Conservation (phyloP, 2,797 vertebrate genomes). For the Pampus argenteus region DNA sequence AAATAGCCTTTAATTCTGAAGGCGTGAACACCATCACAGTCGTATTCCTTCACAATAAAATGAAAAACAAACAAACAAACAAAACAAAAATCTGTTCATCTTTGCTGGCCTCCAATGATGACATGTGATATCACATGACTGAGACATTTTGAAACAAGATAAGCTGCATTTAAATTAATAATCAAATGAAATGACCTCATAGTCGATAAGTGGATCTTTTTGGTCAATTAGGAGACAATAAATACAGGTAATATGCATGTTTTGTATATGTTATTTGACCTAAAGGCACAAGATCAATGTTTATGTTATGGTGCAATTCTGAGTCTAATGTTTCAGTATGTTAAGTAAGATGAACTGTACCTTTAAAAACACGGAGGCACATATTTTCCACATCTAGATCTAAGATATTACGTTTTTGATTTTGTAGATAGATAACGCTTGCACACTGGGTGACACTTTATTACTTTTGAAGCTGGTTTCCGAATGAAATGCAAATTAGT, state of each 20-base stretch:
- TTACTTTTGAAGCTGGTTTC: constrained; percentile 1
- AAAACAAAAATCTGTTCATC: no score
- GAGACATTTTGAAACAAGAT: background rate
- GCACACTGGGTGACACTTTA: background rate
- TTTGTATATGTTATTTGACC: background rate
- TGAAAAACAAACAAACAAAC: background rate
- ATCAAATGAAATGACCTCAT: constrained; percentile 1
- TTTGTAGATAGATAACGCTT: background rate
- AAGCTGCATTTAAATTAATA: background rate
- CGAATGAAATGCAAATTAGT: background rate
- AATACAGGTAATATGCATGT: background rate
- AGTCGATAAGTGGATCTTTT: background rate
- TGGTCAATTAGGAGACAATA: background rate
- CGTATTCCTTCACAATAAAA: background rate
- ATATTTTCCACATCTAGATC: background rate
- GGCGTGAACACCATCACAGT: constrained; percentile 8
- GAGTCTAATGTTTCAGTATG: background rate
- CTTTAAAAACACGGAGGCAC: background rate
- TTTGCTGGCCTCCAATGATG: background rate
- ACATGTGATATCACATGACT: constrained; percentile 3
- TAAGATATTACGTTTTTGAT: background rate
- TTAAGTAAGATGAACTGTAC: background rate
- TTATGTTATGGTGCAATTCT: background rate
- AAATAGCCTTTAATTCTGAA: constrained; percentile 26
- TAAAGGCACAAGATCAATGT: background rate